phyloP scores from a whole-genome alignment of 2,113 vertebrate genomes.

The Fulmarus glacialis region DNA sequence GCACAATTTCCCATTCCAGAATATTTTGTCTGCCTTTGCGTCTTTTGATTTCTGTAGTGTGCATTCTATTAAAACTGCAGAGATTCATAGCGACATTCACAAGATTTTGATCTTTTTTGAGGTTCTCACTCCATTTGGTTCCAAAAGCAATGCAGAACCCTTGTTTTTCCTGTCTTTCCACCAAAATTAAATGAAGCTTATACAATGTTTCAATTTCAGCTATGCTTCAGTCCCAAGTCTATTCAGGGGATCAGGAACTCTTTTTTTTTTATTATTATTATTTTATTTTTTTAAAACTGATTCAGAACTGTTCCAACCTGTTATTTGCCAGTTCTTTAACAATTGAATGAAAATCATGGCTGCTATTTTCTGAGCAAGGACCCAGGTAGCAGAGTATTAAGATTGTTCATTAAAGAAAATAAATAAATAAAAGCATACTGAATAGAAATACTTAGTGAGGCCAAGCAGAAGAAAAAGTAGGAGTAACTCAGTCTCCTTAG shows the following conservation, averaged over 20 bases:
- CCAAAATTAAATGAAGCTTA: not conserved
- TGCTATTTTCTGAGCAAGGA: not conserved
- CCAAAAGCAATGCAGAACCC: not conserved
- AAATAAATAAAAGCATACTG: not conserved
- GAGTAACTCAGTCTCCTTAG: conserved; percentile 55
- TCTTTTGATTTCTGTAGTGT: not conserved
- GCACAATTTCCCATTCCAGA: not conserved
- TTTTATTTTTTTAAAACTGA: not conserved
- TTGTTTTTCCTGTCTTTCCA: not conserved
- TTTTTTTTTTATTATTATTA: not conserved
- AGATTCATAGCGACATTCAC: not conserved
- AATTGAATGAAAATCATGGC: not conserved
- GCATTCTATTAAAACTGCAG: not conserved
- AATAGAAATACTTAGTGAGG: not conserved
- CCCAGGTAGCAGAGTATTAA: not conserved
- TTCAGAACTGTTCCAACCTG: not conserved
- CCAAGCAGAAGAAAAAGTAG: conserved; percentile 21
- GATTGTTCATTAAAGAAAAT: not conserved
- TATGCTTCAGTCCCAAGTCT: not conserved
- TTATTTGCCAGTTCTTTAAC: not conserved
- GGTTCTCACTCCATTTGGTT: not conserved
- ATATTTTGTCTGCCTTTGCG: not conserved
- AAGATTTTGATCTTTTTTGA: not conserved
- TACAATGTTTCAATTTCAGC: not conserved
- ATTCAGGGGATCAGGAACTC: not conserved